Base-by-base conservation (phyloP, 2,113 vertebrate genomes). In the Poeciliopsis turrubarensis region DNA sequence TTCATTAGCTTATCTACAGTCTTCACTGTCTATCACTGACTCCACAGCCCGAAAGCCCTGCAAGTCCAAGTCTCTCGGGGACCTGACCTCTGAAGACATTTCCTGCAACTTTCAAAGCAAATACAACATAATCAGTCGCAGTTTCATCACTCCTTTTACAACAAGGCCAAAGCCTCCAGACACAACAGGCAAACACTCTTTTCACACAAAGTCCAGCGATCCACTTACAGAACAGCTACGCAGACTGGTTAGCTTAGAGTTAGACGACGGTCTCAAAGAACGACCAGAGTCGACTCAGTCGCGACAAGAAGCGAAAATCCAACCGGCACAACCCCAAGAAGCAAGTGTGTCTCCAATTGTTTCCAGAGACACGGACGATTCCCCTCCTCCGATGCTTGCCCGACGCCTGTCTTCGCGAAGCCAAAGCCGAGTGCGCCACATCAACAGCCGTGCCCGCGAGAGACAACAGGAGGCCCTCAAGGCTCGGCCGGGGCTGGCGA, bases 71-170 rank as follows among this genome's bases (percentile, higher is more conserved):
- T 99, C 97, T 3, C 92, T 99, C 0, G 98, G 98, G 37, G 98
- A 99, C 88, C 89, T 99, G 81, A 99, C 98, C 0, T 99, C 98
- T 3, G 98, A 99, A 83, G 98, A 99, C 84, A 99, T 99, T 32
- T 95, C 96, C 30, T 98, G 97, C 89, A 98, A 97, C 82, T 99
- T 99, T 25, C 96, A 99, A 89, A 97, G 98, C 83, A 99, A 98
- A 87, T 99, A 99, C 70, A 95, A 97, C 41, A 96, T 96, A 63
- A 99, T 99, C 37, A 98, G 97, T 71, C 95, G 94, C 79, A 97
- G 97, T 83, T 99, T 99, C 68, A 86, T 98, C 78, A 95, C 95
- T 1, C 94, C 96, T 0, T 89, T 94, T 31, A 88, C 94, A 89
- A 91, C 89, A 75, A 95, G 95, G 73, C 92, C 94, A 76, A 95